Percentiles rank a stretch among this genome's conserved stretches.
phyloP scores from a whole-genome alignment of 2,113 vertebrate genomes.

The Melierax canorus region DNA sequence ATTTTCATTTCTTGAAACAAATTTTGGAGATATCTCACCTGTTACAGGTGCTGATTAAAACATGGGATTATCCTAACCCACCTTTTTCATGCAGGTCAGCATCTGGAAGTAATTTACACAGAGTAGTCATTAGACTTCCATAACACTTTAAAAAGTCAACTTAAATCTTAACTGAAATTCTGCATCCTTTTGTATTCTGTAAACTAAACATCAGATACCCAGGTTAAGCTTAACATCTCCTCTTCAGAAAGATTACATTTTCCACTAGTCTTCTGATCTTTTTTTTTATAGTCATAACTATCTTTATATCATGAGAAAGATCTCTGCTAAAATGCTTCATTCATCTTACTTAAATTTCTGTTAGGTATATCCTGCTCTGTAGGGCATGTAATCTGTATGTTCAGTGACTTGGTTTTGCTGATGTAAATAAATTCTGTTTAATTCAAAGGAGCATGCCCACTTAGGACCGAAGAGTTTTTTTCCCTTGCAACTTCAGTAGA shows the following conservation, averaged over 20 bases:
- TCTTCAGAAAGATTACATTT: slow-evolving; percentile 1
- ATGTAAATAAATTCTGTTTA: not conserved
- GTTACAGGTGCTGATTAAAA: slow-evolving; percentile 35
- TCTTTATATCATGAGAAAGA: not conserved
- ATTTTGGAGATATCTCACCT: not conserved
- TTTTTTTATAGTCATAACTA: not conserved
- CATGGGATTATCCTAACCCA: slow-evolving; percentile 25
- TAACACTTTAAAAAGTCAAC: slow-evolving; percentile 57
- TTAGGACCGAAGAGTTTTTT: not conserved
- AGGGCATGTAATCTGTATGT: not conserved
- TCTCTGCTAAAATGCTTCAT: not conserved
- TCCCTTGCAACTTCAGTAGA: not conserved
- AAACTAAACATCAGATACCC: not conserved
- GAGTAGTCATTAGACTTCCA: slow-evolving; percentile 61
- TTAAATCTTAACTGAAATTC: slow-evolving; percentile 59
- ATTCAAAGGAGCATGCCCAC: not conserved
- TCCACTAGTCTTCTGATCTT: not conserved
- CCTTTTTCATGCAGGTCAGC: slow-evolving; percentile 53
- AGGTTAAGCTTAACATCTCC: not conserved
- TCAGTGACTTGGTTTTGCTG: not conserved
- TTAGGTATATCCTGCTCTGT: not conserved
- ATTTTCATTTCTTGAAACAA: not conserved
- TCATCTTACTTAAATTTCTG: not conserved
- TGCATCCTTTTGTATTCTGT: slow-evolving; percentile 9
- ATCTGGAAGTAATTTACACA: slow-evolving; percentile 75